Conservation (phyloP, 2,797 vertebrate species). For the Schizopygopsis malacanthus region DNA sequence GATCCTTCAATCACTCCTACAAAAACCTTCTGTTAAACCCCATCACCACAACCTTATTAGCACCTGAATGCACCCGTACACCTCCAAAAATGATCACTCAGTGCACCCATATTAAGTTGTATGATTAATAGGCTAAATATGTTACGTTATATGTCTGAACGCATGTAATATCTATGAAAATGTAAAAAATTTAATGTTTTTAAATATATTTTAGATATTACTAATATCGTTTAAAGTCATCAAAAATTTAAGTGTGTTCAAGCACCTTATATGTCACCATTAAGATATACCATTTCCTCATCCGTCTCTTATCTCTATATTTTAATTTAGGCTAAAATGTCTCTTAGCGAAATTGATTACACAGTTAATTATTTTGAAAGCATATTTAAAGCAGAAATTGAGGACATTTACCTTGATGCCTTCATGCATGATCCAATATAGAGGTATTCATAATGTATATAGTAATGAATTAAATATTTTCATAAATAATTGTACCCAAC, state of each 20-base stretch:
- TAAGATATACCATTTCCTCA: neutral
- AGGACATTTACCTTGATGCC: neutral
- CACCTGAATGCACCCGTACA: neutral
- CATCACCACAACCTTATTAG: neutral
- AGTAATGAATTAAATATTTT: neutral
- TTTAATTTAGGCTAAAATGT: neutral
- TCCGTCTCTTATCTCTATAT: neutral
- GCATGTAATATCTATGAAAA: neutral
- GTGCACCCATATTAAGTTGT: neutral
- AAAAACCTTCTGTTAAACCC: constrained; percentile 29
- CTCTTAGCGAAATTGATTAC: neutral
- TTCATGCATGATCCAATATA: neutral
- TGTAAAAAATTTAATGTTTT: too few relatives aligned
- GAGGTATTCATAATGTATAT: neutral
- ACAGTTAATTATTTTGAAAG: neutral
- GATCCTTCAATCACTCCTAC: neutral
- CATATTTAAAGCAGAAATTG: neutral
- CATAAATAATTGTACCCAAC: neutral
- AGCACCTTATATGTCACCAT: neutral
- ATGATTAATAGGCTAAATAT: too few relatives aligned
- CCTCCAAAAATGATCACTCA: neutral
- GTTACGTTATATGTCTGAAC: neutral
- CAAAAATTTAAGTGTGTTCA: neutral
- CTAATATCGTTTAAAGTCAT: neutral
- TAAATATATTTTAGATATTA: neutral